phyloP scores from a whole-genome alignment of 23 tunicate genomes.

The Phallusia fumigata region DNA sequence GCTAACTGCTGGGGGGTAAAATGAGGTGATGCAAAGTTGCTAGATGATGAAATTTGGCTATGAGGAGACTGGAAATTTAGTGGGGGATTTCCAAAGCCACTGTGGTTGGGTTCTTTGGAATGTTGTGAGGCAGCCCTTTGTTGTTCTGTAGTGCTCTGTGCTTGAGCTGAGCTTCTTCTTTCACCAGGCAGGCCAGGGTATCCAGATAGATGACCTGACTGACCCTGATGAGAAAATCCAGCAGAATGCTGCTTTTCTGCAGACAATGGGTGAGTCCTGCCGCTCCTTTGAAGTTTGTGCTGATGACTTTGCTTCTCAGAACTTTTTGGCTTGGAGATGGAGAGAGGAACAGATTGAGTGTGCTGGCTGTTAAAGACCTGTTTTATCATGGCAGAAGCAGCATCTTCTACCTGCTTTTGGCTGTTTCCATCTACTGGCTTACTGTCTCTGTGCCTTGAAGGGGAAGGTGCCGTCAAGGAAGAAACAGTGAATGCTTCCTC shows the following conservation, averaged over 20 bases:
- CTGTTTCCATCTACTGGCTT: background rate
- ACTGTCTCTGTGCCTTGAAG: background rate
- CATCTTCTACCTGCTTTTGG: slow-evolving; percentile 39
- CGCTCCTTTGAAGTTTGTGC: background rate
- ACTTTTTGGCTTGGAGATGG: background rate
- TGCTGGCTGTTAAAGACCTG: slow-evolving; percentile 10
- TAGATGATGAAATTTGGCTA: background rate
- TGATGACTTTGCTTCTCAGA: background rate
- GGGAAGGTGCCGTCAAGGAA: slow-evolving; percentile 14
- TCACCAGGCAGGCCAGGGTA: background rate
- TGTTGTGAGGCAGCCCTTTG: background rate
- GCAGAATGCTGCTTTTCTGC: background rate
- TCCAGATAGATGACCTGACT: too few relatives aligned
- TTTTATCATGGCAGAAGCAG: slow-evolving; percentile 27
- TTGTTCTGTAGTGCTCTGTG: background rate
- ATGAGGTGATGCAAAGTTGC: background rate
- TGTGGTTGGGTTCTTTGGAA: background rate
- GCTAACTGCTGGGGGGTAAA: background rate
- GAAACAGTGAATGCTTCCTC: slow-evolving; percentile 65
- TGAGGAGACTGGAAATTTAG: background rate
- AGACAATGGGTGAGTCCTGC: background rate
- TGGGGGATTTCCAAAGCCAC: background rate
- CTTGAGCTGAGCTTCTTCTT: background rate
- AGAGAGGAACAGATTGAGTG: background rate
- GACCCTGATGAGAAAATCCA: background rate